Evolutionary conservation across 2,888 invertebrate genomes (phyloP), one percentile per base, ranked within the genome.

Genomic region (Drosophila lutescens): DNA sequence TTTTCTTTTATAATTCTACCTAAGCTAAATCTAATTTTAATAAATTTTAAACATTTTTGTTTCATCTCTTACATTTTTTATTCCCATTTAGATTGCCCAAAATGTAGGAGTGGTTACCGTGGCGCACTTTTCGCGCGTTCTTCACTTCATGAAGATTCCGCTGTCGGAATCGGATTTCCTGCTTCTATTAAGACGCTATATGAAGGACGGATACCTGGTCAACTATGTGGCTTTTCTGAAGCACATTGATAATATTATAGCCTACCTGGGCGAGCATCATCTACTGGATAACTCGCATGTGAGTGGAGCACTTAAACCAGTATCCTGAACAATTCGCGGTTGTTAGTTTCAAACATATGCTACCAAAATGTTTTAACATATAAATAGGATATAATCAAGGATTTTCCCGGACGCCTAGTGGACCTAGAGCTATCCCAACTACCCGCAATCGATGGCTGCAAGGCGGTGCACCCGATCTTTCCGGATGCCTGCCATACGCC

Each of bases 161-260:
- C 91, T 96, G 17, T 95, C 95, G 0, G 93, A 95, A 2, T 94
- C 95, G 17, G 96, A 97, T 91, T 96, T 96, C 91, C 93, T 95
- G 82, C 91, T 97, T 49, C 92, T 97, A 13, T 93, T 96, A 60
- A 95, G 96, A 81, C 94, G 95, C 80, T 97, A 95, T 91, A 93
- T 96, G 81, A 96, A 95, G 89, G 95, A 96, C 91, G 94, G 95
- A 2, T 96, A 96, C 91, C 95, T 96, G 26, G 92, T 97, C 1
- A 96, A 96, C 92, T 97, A 96, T 87, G 94, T 96, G 9, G 95
- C 95, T 7, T 96, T 97, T 89, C 91, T 96, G 6, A 93, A 94
- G 58, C 94, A 95, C 2, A 92, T 96, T 9, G 95, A 96, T 60
- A 94, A 95, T 13, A 94, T 95, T 23, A 94, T 94, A 76, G 93